A percentile compares a stretch with the other conserved stretches of the same genome.
Evolutionary conservation across 1,140 invertebrate genomes (phyloP).

Genomic region (Planococcus citri): DNA sequence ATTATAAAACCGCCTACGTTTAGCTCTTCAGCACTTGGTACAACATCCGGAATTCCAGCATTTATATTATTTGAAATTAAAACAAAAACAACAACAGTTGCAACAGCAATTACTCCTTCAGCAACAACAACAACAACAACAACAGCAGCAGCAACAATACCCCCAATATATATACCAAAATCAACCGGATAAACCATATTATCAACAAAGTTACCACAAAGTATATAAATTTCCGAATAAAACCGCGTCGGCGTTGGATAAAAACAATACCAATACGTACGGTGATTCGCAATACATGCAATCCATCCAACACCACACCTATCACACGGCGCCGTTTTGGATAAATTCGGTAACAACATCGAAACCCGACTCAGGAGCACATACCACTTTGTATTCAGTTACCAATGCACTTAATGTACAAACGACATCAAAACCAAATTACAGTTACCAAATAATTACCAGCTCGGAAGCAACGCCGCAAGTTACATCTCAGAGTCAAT

Average conservation of each 20-base stretch:
- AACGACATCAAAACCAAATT: constrained; percentile 10
- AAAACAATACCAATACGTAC: too few relatives aligned
- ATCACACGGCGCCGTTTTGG: constrained; percentile 14
- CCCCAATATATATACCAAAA: background rate
- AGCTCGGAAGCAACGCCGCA: constrained; percentile 11
- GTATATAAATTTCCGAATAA: background rate
- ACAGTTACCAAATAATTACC: constrained; percentile 10
- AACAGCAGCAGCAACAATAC: constrained; percentile 13
- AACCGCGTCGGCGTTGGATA: background rate
- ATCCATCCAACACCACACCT: background rate
- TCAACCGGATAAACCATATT: background rate
- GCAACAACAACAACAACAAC: constrained; percentile 15
- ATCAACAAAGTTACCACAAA: constrained; percentile 13
- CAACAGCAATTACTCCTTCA: constrained; percentile 7
- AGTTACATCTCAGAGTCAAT: background rate
- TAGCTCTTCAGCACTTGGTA: constrained; percentile 23
- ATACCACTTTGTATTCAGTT: constrained; percentile 13
- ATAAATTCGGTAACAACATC: background rate
- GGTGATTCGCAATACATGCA: background rate
- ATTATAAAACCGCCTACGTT: background rate
- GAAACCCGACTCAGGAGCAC: background rate
- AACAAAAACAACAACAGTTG: constrained; percentile 22
- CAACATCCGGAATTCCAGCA: constrained; percentile 24
- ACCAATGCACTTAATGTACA: constrained; percentile 9
- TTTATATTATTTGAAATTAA: constrained; percentile 21